Percentiles rank a stretch among this genome's conserved stretches.
Conservation (phyloP, 2,888 invertebrate genomes). For the Dasysyrphus albostriatus region DNA sequence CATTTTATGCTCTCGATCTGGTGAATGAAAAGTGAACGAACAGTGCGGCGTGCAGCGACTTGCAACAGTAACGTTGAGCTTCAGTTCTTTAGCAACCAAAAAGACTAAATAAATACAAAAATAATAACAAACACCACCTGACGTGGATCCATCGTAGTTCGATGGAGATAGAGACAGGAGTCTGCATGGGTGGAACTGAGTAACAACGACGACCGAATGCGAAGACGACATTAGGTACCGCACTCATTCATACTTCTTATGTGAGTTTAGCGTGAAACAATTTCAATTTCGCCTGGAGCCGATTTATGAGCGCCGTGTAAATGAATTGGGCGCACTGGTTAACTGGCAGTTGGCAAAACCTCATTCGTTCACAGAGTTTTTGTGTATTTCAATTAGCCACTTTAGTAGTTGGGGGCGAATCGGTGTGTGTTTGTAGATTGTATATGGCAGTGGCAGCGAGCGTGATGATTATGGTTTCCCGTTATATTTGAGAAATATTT, state of each 20-base stretch:
- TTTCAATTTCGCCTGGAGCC: slow-evolving; percentile 53
- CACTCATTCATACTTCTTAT: slow-evolving; percentile 18
- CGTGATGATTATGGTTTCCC: slow-evolving; percentile 14
- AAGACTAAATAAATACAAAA: not conserved
- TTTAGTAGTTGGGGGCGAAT: slow-evolving; percentile 16
- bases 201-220: slow-evolving; percentile 1
- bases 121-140: slow-evolving; percentile 60
- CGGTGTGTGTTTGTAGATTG: not conserved
- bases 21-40: slow-evolving; percentile 54
- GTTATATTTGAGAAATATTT: slow-evolving; percentile 30
- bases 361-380: slow-evolving; percentile 35
- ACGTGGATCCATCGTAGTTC: slow-evolving; percentile 58
- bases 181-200: slow-evolving; percentile 51
- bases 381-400: slow-evolving; percentile 66
- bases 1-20: slow-evolving; percentile 45
- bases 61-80: not conserved
- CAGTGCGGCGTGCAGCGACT: not conserved
- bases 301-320: slow-evolving; percentile 63
- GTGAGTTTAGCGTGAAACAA: slow-evolving; percentile 48
- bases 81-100: not conserved
- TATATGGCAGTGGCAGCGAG: not conserved
- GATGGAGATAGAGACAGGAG: slow-evolving; percentile 40
- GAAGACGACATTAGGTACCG: slow-evolving; percentile 34
- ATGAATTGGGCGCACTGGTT: slow-evolving; percentile 69
- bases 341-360: slow-evolving; percentile 20